A percentile compares a stretch with the other conserved stretches of the same genome.
phyloP scores from a whole-genome alignment of 2,113 vertebrate species.

The Ophthalmolycus amberensis region DNA sequence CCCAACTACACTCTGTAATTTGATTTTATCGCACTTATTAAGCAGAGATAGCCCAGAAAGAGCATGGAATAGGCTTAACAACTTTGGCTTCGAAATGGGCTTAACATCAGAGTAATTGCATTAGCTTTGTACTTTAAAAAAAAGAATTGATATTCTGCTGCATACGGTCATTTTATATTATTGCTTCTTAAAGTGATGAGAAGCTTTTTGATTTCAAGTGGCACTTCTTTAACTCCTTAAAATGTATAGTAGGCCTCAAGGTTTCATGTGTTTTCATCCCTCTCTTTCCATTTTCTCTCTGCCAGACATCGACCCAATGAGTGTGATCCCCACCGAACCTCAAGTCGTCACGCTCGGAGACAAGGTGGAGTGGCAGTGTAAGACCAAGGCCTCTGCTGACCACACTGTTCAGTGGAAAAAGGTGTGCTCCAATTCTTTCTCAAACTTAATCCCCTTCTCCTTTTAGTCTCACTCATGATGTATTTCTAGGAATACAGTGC shows the following conservation, averaged over 20 bases:
- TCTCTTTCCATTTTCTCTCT: conserved; percentile 20
- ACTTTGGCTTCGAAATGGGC: conserved; percentile 42
- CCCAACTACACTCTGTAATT: conserved; percentile 53
- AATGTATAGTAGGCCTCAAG: not conserved
- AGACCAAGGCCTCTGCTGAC: conserved; percentile 71
- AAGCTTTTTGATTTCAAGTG: conserved; percentile 25
- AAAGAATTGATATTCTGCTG: conserved; percentile 27
- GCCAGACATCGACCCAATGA: conserved; percentile 86
- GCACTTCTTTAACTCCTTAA: not conserved
- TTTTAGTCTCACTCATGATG: not conserved
- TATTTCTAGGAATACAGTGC: not conserved
- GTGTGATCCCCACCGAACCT: conserved; percentile 59
- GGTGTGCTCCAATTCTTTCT: conserved; percentile 71
- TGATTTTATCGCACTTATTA: conserved; percentile 67
- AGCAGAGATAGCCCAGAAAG: conserved; percentile 47
- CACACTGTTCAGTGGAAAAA: conserved; percentile 87
- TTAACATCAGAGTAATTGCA: conserved; percentile 61
- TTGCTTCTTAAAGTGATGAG: conserved; percentile 37
- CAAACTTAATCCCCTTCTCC: not conserved
- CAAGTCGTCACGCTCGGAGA: conserved; percentile 67
- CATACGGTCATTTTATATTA: conserved; percentile 11
- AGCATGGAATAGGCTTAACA: conserved; percentile 45
- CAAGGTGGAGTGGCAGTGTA: conserved; percentile 79
- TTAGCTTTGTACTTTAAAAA: conserved; percentile 43
- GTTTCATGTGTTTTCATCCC: not conserved